Percentiles rank a stretch among this genome's conserved stretches.
These are phyloP conservation scores for Mythimna loreyi DNA, from an alignment of 2,888 invertebrate species.

Conservation along the genomic window DNA sequence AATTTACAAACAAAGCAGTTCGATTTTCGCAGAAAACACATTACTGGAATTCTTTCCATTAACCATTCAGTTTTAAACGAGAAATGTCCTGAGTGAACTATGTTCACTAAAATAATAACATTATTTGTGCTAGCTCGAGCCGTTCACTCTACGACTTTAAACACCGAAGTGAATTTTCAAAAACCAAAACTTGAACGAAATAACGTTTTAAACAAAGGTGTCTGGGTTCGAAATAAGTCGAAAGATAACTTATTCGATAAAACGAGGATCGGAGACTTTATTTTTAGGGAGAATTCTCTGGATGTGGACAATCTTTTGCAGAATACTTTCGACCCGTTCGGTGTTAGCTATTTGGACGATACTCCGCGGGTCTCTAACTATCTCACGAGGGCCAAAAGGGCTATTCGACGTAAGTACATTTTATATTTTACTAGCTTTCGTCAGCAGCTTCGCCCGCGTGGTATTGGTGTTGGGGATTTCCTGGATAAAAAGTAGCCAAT, in stretches of 20 bases:
- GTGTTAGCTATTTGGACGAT: conserved; percentile 66
- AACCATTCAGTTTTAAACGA: conserved; percentile 42
- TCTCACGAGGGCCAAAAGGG: conserved; percentile 76
- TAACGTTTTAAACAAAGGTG: conserved; percentile 80
- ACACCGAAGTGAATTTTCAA: conserved; percentile 66
- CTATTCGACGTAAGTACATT: conserved; percentile 73
- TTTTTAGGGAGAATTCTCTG: conserved; percentile 78
- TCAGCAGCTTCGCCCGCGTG: too few relatives aligned
- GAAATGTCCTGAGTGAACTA: conserved; percentile 71
- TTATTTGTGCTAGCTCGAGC: conserved; percentile 66
- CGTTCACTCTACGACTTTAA: conserved; percentile 63
- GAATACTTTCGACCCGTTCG: conserved; percentile 74
- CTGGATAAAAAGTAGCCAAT: too few relatives aligned
- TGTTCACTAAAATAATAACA: conserved; percentile 70
- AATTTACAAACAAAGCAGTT: conserved; percentile 67
- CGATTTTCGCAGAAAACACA: conserved; percentile 66
- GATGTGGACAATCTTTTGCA: conserved; percentile 77
- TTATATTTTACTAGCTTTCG: not conserved
- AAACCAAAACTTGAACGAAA: conserved; percentile 77
- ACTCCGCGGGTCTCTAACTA: conserved; percentile 71
- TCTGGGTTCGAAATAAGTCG: conserved; percentile 74
- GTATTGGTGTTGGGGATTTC: too few relatives aligned
- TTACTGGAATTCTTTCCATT: conserved; percentile 71
- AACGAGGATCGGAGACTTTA: conserved; percentile 68
- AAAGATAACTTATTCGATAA: conserved; percentile 63